These are phyloP conservation scores for Hippocampus barbouri DNA, from an alignment of 2,113 vertebrate genomes.

Conservation along the genomic window DNA sequence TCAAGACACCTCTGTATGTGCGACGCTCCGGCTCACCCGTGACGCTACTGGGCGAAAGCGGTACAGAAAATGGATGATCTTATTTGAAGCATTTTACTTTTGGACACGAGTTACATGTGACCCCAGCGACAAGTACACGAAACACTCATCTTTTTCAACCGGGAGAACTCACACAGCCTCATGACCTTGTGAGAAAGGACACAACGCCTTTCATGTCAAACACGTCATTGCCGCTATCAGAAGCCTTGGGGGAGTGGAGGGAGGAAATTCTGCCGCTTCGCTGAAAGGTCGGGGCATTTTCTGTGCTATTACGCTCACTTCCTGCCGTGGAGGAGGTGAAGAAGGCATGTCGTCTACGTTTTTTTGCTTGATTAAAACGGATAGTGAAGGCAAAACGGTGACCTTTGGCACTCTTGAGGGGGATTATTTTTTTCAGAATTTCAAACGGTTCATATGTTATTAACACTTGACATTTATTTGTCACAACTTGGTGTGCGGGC, in stretches of 20 bases:
- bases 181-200: conserved; percentile 3
- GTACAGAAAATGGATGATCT: too few species aligned
- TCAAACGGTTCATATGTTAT: too few species aligned
- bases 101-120: background rate
- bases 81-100: too few species aligned
- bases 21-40: too few species aligned
- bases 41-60: too few species aligned
- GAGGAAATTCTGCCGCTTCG: conserved; percentile 47
- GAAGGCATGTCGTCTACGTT: conserved; percentile 26
- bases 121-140: background rate
- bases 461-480: too few species aligned
- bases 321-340: conserved; percentile 62
- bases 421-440: background rate
- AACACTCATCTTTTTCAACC: background rate
- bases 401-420: conserved; percentile 27
- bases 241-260: conserved; percentile 23
- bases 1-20: too few species aligned
- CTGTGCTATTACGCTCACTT: conserved; percentile 52
- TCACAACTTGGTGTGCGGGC: too few species aligned
- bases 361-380: conserved; percentile 53
- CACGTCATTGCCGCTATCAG: conserved; percentile 44
- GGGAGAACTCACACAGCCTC: background rate
- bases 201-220: conserved; percentile 20
- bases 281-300: conserved; percentile 71
- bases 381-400: conserved; percentile 46